Evolutionary conservation across 2,888 invertebrate species (phyloP), one percentile per base, ranked within the genome.

Genomic region (Hirudinaria manillensis): DNA sequence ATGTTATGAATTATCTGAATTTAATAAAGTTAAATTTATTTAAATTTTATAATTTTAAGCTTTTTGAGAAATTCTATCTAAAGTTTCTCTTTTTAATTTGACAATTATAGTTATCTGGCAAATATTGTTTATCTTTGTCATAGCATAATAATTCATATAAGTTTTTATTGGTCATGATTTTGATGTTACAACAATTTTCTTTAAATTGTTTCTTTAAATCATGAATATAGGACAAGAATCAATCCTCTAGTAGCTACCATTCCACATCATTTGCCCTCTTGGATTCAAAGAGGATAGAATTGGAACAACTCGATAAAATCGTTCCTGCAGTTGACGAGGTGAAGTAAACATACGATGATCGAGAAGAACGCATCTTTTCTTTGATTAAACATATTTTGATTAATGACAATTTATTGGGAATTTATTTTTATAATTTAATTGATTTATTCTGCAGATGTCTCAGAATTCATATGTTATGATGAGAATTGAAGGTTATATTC

Each of bases 401-500:
- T 2, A 61, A 61, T 45, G 13, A 45, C 16, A 45, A 45, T 16
- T 10, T 45, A 7, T 16, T 10, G 13, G 1, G 45, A n/a, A 45
- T 45, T 45, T 45, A 45, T 45, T 45, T 45, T 10, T 16, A 45
- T 36, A 36, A 36, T 36, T 36, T 10, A 36, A 36, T 36, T 36
- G 36, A 36, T 45, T 45, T 10, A 45, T 1, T 61, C n/a, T 61
- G 13, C 36, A 68, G 68, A 68, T 29, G 32, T 36, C 32, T 10
- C 68, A 34, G 36, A 16, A 36, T n/a, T 29, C 68, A 4, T 34
- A 36, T 13, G 68, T 34, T 32, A 68, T 68, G 68, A 68, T 32
- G 29, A 68, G 32, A 36, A 36, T 68, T 32, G 68, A 68, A 68
- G 68, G 68, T 29, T 34, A 29, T n/a, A 68, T 68, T 32, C n/a